Evolutionary conservation across 2,113 vertebrate genomes (phyloP), one percentile per base, ranked within the genome.

Genomic region (Rhinichthys klamathensis): DNA sequence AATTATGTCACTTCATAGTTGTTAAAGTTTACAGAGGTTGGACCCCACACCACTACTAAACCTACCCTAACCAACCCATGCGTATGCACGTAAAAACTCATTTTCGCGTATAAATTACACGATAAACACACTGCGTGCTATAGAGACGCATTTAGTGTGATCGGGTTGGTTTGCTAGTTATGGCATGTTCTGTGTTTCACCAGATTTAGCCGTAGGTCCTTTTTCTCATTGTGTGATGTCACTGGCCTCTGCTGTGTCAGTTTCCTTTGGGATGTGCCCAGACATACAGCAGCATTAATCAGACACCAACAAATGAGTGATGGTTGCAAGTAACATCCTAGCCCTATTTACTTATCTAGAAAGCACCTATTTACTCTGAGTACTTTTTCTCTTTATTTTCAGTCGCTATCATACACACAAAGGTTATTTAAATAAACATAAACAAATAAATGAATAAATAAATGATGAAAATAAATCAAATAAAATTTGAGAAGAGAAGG

Each of bases 221-320:
- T 15, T 69, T 58, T 63, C 32, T 63, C 35, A 51, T 41, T 72
- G 10, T 60, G 61, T 41, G 60, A 81, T 63, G 49, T 77, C 38
- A 78, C n/a, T 41, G 67, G 35, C 27, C 21, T 82, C 27, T 38
- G 61, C 27, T 72, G 25, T 44, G 65, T 23, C 73, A 65, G 51
- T 63, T 67, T 84, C 25, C 82, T 77, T 44, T 80, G 65, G 81
- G 82, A 84, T 76, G 32, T 72, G 85, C 51, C 77, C 82, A 77
- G 84, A 82, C 35, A 49, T 27, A 80, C n/a, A 67, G 58, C 58
- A 75, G 35, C 32, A 60, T 88, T 67, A 73, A 38, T 70, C 67
- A 80, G 72, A 86, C 81, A 58, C 84, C 77, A 81, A 69, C 11
- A 74, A 70, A 80, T 86, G 75, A 86, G 32, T 23, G 84, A 86